Evolutionary conservation across 2,113 vertebrate genomes (phyloP).

Genomic region (Carassius gibelio): DNA sequence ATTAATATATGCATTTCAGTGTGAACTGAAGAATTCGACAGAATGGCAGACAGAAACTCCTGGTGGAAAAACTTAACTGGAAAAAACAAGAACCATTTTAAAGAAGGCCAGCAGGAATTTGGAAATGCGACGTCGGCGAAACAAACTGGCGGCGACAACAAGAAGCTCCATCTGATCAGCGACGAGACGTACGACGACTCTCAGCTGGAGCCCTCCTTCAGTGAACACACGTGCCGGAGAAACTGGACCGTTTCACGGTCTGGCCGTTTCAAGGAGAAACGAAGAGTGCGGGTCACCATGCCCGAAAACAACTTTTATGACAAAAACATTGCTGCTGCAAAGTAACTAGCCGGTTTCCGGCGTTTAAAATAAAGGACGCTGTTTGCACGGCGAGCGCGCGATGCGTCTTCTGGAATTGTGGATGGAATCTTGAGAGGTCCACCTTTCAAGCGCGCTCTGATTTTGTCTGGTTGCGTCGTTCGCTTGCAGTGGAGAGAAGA

Average conservation of each 20-base stretch:
- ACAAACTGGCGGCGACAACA: conserved; percentile 65
- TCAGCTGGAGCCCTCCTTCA: conserved; percentile 55
- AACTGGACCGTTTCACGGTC: conserved; percentile 82
- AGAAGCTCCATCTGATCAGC: conserved; percentile 49
- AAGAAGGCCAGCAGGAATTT: conserved; percentile 61
- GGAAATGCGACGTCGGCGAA: conserved; percentile 34
- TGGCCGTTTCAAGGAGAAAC: conserved; percentile 84
- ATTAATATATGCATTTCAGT: neutral
- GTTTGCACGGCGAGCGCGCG: neutral
- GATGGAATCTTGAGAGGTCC: neutral
- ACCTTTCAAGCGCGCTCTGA: neutral
- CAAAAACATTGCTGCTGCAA: conserved; percentile 60
- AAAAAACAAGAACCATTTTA: conserved; percentile 69
- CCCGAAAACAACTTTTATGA: conserved; percentile 74
- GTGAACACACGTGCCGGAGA: conserved; percentile 71
- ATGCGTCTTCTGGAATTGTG: neutral
- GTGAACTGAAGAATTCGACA: neutral
- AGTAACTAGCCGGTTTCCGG: conserved; percentile 34
- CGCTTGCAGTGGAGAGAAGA: neutral
- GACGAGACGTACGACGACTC: conserved; percentile 61
- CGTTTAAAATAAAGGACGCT: neutral
- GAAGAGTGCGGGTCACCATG: conserved; percentile 77
- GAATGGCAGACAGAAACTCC: conserved; percentile 54
- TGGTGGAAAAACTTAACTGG: conserved; percentile 82
- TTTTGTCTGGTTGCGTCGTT: too few species aligned